phyloP scores from a whole-genome alignment of 2,797 vertebrate genomes.

The Pseudochaenichthys georgianus region DNA sequence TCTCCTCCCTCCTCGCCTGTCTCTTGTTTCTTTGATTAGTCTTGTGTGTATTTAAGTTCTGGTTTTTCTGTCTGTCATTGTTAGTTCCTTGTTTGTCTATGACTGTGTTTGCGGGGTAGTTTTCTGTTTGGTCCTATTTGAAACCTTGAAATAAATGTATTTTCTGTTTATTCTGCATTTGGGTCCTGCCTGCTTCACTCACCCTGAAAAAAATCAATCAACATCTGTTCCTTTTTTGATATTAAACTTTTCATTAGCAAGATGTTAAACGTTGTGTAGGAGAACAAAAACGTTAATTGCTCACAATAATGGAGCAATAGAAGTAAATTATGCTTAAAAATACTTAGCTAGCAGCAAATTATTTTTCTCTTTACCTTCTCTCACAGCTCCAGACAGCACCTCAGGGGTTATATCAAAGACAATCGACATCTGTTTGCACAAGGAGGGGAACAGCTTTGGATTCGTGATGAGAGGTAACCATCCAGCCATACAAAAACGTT shows the following conservation, averaged over 20 bases:
- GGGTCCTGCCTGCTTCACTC: no score
- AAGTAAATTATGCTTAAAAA: neutral
- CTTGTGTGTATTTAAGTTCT: no score
- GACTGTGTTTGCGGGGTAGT: no score
- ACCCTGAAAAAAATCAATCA: no score
- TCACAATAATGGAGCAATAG: neutral
- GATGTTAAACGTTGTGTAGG: neutral
- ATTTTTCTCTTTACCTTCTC: neutral
- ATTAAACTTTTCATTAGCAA: neutral
- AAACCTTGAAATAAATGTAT: no score
- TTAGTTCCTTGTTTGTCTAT: no score
- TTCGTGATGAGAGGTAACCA: constrained; percentile 95
- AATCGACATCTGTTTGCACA: constrained; percentile 95
- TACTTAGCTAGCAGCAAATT: neutral
- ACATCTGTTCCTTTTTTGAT: no score
- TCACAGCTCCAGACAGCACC: constrained; percentile 90
- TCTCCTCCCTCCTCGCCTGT: no score
- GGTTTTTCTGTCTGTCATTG: no score
- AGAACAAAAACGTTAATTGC: neutral
- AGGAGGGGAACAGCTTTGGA: constrained; percentile 96
- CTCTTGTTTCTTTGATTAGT: no score
- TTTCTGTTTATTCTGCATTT: no score
- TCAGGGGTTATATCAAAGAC: constrained; percentile 95
- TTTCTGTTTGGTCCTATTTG: no score
- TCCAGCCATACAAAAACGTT: constrained; percentile 5